Base-by-base conservation (phyloP, 1,140 invertebrate genomes). In the Drosophila melanica region DNA sequence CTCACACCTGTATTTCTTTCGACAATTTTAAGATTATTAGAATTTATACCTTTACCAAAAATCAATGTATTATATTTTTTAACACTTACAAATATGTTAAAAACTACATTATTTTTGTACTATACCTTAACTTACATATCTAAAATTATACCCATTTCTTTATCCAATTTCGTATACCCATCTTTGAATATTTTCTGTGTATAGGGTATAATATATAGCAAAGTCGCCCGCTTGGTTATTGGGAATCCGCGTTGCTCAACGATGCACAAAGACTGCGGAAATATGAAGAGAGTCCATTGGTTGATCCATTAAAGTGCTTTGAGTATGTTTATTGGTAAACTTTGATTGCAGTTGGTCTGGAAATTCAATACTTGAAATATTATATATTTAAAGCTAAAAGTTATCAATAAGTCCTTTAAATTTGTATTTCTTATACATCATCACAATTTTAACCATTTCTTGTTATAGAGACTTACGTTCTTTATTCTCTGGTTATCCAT, bases 161-260 rank as follows among this genome's bases (percentile, higher is more conserved):
- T 27, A 27, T 6, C 6, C 6, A 27, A 1, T 27, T 27, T 27
- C 9, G 33, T 35, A 35, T 35, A 35, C 33, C 33, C 33, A 9
- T 8, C 33, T 10, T 35, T 8, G 2, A 1, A 9, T 35, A n/a
- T n/a, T 27, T 27, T 6, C 1, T 12, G 33, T 1, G 2, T 39
- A 18, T 18, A 20, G 33, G 51, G 11, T 54, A 54, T 20, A 41
- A 54, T 20, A 37, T 53, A 33, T 54, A 39, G 9, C 20, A 47
- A 30, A 66, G 14, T 18, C 33, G 44, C 39, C 27, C 35, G 35
- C 51, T 35, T 57, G 20, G 11, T 55, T 54, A 47, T 20, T 33
- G 62, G 16, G 33, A 64, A 44, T 35, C 23, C 23, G 51, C 30
- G 33, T 41, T 68, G 50, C 70, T 68, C 70, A 65, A 51, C 57